Evolutionary conservation across 2,113 vertebrate genomes (phyloP).

Genomic region (Conger conger): DNA sequence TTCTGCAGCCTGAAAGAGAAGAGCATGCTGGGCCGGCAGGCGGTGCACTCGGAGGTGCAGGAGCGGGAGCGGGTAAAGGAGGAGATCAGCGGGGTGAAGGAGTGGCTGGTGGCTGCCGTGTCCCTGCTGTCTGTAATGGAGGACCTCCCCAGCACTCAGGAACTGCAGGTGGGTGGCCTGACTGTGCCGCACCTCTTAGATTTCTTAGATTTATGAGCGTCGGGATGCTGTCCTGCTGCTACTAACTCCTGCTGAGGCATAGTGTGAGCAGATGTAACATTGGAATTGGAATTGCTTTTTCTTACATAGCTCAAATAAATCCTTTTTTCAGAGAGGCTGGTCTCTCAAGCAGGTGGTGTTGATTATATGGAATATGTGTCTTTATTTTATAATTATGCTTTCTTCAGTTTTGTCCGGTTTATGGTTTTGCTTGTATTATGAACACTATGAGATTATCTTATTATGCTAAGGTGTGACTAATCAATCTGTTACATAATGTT

Average conservation of each 20-base stretch:
- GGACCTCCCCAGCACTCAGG: slow-evolving; percentile 54
- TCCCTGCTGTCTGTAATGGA: slow-evolving; percentile 57
- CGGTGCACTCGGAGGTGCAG: slow-evolving; percentile 70
- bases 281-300: not conserved
- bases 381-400: not conserved
- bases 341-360: not conserved
- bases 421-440: not conserved
- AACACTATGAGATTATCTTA: not conserved
- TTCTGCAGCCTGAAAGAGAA: slow-evolving; percentile 73
- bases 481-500: no score
- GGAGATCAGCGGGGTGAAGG: slow-evolving; percentile 71
- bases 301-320: not conserved
- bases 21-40: slow-evolving; percentile 64
- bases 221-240: not conserved
- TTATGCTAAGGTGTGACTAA: no score
- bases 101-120: slow-evolving; percentile 64
- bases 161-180: slow-evolving; percentile 75
- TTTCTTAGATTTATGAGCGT: not conserved
- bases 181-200: not conserved
- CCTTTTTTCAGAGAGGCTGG: not conserved
- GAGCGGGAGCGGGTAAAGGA: slow-evolving; percentile 70
- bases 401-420: not conserved
- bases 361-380: not conserved
- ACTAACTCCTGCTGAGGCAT: not conserved
- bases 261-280: not conserved